Base-by-base conservation (phyloP, 1,140 invertebrate species). In the Drosophila suzukii region DNA sequence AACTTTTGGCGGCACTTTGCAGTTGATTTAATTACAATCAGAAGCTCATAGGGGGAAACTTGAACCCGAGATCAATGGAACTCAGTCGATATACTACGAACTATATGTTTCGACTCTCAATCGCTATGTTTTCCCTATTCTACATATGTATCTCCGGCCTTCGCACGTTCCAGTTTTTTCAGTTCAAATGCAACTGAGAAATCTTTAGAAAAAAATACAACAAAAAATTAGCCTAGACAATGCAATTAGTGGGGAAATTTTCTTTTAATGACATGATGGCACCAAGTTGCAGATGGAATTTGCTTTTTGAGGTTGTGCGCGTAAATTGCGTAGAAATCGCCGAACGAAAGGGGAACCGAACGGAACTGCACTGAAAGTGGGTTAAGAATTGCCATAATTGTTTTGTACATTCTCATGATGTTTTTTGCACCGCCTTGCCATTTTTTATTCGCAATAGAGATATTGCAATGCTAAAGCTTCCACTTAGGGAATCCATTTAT, bases 351-450 rank as follows among this genome's bases (percentile, higher is more conserved):
- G 65, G 50, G 53, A 55, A 36, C 32, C 38, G 65, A 70, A 70
- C 65, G 50, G 41, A 49, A 57, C 54, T 60, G 39, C 51, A 17
- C 47, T 32, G 27, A 86, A 88, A 83, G 71, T 86, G 50, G 82
- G 84, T 86, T 83, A 88, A 79, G 79, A 88, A 86, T 86, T 83
- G 83, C 79, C 71, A 86, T 86, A 86, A 88, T 86, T 78, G 83
- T 62, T 66, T 58, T 81, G 57, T 56, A 79, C 65, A 70, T 75
- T 84, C 62, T 54, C 50, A 27, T 41, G 20, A 17, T 38, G 41
- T 38, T 39, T 47, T 30, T 49, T 38, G 20, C 3, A n/a, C 24
- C 0, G 15, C 6, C 20, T 46, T 12, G 7, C 34, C 53, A 63
- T 62, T 75, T 63, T 53, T 39, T 34, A 24, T 62, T 41, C 46